These are phyloP conservation scores for Gobio occitaniae DNA, from an alignment of 2,797 vertebrate species.

Conservation along the genomic window DNA sequence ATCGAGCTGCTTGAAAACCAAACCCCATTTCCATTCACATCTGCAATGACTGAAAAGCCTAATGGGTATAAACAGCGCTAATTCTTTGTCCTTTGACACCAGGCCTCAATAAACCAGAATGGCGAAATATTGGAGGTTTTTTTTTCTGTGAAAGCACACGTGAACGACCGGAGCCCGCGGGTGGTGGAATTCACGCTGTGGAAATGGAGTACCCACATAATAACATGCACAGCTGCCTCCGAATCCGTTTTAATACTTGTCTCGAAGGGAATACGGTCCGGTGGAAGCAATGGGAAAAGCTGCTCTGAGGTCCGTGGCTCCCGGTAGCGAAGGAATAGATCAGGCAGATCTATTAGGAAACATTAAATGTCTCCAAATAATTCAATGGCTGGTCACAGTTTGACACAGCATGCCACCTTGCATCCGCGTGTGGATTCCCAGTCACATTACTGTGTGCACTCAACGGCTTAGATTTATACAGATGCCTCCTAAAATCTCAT, in stretches of 20 bases:
- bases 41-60: conserved; percentile 24
- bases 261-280: conserved; percentile 6
- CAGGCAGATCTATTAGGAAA: conserved; percentile 33
- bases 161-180: not conserved
- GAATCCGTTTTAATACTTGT: conserved; percentile 7
- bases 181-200: conserved; percentile 29
- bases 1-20: conserved; percentile 23
- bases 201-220: conserved; percentile 17
- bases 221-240: conserved; percentile 39
- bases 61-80: conserved; percentile 25
- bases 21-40: conserved; percentile 41
- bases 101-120: conserved; percentile 19
- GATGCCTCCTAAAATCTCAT: conserved; percentile 9
- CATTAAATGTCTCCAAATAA: conserved; percentile 32
- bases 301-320: conserved; percentile 15
- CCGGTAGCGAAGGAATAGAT: not conserved
- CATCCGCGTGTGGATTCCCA: not conserved
- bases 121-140: not conserved
- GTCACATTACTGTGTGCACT: conserved; percentile 28
- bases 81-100: conserved; percentile 34
- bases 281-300: not conserved
- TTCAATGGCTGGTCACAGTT: conserved; percentile 33
- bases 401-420: conserved; percentile 28
- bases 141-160: conserved; percentile 7
- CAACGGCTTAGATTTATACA: conserved; percentile 1